Base-by-base conservation (phyloP, 2,113 vertebrate species). In the Tylochromis polylepis region DNA sequence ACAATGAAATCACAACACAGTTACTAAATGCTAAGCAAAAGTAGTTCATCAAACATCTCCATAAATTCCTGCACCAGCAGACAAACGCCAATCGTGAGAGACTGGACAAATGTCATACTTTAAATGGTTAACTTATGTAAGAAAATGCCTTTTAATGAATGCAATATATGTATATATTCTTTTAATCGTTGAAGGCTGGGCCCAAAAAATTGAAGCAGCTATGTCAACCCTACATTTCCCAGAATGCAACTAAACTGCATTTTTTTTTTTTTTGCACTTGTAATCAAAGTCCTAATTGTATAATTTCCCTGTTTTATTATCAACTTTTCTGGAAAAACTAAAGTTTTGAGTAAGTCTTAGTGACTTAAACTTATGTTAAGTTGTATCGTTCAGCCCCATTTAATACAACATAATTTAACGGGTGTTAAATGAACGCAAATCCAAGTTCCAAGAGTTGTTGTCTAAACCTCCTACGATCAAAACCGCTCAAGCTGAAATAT, bases 131-230 rank as follows among this genome's bases (percentile, higher is more conserved):
- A 70, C 0, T 0, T 6, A 22, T 67, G 11, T 38, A 22, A 65
- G 20, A 65, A 65, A 67, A 14, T 14, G 34, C 34, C 0, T 38
- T 38, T 38, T 22, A 67, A 67, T 67, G 34, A 67, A 67, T 67
- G 0, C 0, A 38, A 38, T 22, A 70, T 27, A 27, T 0, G 2
- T 10, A 43, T 70, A 43, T 70, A 43, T 27, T 46, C 0, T 46
- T 72, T 72, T 27, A 4, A 72, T 46, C 0, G 1, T 46, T 1
- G 0, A 46, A 72, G 67, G 12, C n/a, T 70, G 65, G 1, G 65
- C n/a, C 22, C 46, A 72, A 41, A 46, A 18, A 0, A n/a, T n/a
- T 18, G 8, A 72, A 27, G 22, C 9, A 72, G 22, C 22, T 43
- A 24, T 43, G 14, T 2, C 1, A 72, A 72, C 8, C 22, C 22